Percentiles rank a stretch among this genome's conserved stretches.
These are phyloP conservation scores for Chorisops tibialis DNA, from an alignment of 2,888 invertebrate genomes.

Conservation along the genomic window DNA sequence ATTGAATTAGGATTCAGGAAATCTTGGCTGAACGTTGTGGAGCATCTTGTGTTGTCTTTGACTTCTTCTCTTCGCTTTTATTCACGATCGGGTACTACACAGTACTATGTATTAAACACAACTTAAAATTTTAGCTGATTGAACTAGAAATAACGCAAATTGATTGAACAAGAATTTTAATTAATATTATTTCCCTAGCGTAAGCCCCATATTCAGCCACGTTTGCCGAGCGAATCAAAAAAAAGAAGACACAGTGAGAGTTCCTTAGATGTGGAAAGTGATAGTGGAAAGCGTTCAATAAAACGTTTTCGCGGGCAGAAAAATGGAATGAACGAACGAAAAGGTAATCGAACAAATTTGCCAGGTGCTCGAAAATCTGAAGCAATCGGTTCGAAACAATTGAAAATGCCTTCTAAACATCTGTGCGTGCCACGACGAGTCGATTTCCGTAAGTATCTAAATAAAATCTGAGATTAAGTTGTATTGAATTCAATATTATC, in stretches of 20 bases:
- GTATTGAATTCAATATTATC: not conserved
- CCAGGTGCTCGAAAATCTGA: not conserved
- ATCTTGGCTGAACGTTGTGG: no score
- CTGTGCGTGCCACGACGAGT: not conserved
- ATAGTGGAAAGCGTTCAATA: not conserved
- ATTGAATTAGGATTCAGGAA: no score
- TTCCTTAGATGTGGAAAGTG: not conserved
- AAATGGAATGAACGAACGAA: not conserved
- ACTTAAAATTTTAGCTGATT: no score
- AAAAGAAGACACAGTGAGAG: not conserved
- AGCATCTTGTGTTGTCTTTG: no score
- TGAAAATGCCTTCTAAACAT: not conserved
- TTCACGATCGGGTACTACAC: not conserved
- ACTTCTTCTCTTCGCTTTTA: no score
- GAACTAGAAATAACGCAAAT: no score
- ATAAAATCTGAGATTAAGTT: not conserved
- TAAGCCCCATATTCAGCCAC: no score
- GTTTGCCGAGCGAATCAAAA: no score
- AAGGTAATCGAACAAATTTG: not conserved
- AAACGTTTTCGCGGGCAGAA: conserved; percentile 2
- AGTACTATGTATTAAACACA: no score
- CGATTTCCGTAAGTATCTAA: not conserved
- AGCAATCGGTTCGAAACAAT: not conserved
- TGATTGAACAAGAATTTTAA: no score
- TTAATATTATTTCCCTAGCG: no score